Evolutionary conservation across 1,140 invertebrate species (phyloP).

Genomic region (Atopsyche davidsoni): DNA sequence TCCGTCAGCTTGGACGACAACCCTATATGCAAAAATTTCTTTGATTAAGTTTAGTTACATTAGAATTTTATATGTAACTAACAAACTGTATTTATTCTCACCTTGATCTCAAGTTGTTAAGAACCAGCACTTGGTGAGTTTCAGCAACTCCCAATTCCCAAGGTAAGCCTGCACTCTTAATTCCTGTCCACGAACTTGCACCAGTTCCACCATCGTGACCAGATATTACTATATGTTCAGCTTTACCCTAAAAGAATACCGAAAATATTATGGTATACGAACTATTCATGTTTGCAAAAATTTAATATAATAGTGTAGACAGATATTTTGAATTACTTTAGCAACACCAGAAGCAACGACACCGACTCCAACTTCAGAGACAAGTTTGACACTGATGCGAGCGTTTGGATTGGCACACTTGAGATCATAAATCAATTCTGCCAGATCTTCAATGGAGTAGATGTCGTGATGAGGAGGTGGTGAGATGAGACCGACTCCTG

Average conservation of each 20-base stretch:
- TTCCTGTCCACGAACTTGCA: slow-evolving; percentile 95
- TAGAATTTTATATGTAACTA: background rate
- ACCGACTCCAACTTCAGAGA: slow-evolving; percentile 97
- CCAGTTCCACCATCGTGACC: slow-evolving; percentile 98
- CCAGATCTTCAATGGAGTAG: slow-evolving; percentile 98
- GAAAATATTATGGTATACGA: background rate
- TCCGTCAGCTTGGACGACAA: slow-evolving; percentile 93
- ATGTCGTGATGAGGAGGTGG: slow-evolving; percentile 99
- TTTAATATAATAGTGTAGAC: background rate
- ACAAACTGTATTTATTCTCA: slow-evolving; percentile 29
- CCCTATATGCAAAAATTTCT: slow-evolving; percentile 44
- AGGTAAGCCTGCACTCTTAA: slow-evolving; percentile 91
- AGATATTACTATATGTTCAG: slow-evolving; percentile 96
- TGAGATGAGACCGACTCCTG: slow-evolving; percentile 96
- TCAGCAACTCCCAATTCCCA: slow-evolving; percentile 98
- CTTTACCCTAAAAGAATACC: slow-evolving; percentile 70
- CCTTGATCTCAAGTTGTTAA: slow-evolving; percentile 90
- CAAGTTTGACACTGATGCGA: slow-evolving; percentile 94
- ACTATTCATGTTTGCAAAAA: slow-evolving; percentile 2
- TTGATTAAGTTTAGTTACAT: background rate
- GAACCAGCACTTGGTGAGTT: slow-evolving; percentile 92
- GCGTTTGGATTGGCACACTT: slow-evolving; percentile 96
- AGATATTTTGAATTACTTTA: slow-evolving; percentile 57
- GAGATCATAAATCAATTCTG: slow-evolving; percentile 96
- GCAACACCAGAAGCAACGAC: slow-evolving; percentile 97